These are phyloP conservation scores for Hipposideros larvatus DNA, from an alignment of 2,797 vertebrate genomes.

Conservation along the genomic window DNA sequence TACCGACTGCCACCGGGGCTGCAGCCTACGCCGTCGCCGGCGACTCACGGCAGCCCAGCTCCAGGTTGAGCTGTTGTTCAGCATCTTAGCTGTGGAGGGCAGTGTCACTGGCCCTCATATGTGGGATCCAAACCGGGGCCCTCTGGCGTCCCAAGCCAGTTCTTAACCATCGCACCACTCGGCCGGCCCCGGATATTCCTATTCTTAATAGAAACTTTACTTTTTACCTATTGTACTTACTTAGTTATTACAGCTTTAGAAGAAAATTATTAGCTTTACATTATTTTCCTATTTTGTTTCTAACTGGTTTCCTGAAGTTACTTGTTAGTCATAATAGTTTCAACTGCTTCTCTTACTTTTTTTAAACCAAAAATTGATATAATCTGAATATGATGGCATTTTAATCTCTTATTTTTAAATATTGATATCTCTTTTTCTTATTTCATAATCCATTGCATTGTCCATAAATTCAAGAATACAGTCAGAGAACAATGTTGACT, in stretches of 20 bases:
- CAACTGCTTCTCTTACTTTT: neutral
- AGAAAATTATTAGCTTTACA: neutral
- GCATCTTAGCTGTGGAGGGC: too few relatives aligned
- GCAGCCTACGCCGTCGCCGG: too few relatives aligned
- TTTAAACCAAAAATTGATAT: neutral
- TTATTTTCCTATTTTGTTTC: conserved; percentile 12
- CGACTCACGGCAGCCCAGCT: too few relatives aligned
- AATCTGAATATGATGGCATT: neutral
- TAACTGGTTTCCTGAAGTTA: neutral
- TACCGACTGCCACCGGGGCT: too few relatives aligned
- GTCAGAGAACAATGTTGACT: neutral
- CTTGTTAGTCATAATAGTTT: neutral
- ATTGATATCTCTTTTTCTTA: neutral
- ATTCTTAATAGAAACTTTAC: neutral
- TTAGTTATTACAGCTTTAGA: neutral
- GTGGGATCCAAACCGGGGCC: too few relatives aligned
- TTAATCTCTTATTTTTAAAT: neutral
- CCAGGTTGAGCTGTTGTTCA: too few relatives aligned
- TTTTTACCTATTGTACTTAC: conserved; percentile 28
- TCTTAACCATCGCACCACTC: too few relatives aligned
- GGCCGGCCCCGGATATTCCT: neutral
- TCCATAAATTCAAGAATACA: neutral
- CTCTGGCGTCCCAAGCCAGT: too few relatives aligned
- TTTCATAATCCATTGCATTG: neutral
- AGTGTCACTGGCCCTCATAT: too few relatives aligned